Evolutionary conservation across 2,797 vertebrate species (phyloP).

Genomic region (Lagocephalus sceleratus): DNA sequence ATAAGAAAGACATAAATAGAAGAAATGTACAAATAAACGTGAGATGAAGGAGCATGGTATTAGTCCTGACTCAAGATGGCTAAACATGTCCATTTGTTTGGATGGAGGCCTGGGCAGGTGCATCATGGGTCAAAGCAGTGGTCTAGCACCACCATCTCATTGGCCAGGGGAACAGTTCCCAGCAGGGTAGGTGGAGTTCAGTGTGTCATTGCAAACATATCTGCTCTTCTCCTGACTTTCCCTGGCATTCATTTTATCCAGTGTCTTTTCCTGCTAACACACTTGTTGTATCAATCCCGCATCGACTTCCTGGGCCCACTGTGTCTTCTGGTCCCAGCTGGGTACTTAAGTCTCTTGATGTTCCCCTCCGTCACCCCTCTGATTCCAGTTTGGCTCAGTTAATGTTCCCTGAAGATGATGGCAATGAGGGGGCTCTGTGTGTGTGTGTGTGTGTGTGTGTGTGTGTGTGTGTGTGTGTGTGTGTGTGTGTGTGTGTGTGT

Average conservation of each 20-base stretch:
- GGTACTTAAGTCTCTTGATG: constrained; percentile 37
- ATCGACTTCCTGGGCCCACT: constrained; percentile 19
- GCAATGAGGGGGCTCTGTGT: constrained; percentile 45
- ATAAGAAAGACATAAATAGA: no score
- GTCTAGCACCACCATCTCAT: constrained; percentile 33
- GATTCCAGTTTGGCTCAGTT: constrained; percentile 52
- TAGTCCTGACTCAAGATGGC: no score
- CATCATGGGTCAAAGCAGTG: constrained; percentile 6
- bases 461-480: constrained; percentile 26
- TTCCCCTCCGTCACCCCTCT: constrained; percentile 34
- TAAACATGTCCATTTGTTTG: not conserved
- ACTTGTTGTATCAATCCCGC: constrained; percentile 45
- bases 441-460: constrained; percentile 32
- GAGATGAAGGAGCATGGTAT: no score
- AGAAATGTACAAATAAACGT: no score
- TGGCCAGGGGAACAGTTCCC: constrained; percentile 24
- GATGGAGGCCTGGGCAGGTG: not conserved
- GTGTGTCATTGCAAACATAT: constrained; percentile 19
- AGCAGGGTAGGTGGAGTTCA: constrained; percentile 13
- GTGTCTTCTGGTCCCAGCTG: constrained; percentile 15
- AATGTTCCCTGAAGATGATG: constrained; percentile 52
- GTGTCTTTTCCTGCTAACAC: constrained; percentile 51
- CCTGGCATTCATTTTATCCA: constrained; percentile 62
- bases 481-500: constrained; percentile 27
- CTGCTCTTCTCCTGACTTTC: constrained; percentile 33